phyloP scores from a whole-genome alignment of 2,797 vertebrate species.

The Danionella dracula region DNA sequence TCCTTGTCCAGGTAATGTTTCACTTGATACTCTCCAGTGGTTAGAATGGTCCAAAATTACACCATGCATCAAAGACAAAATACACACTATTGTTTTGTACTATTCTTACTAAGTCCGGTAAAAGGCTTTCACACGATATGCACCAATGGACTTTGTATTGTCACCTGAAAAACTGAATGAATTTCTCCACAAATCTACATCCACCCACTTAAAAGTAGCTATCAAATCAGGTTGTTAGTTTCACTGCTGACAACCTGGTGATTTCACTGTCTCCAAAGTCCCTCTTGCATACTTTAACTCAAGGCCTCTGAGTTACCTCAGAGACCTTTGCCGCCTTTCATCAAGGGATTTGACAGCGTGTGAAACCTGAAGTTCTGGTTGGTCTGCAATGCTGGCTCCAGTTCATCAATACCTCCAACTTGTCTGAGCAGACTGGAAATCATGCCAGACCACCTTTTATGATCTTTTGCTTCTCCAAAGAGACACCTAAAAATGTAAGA shows the following conservation, averaged over 20 bases:
- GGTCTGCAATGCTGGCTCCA: conserved; percentile 31
- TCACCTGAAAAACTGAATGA: not conserved
- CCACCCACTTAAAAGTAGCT: not conserved
- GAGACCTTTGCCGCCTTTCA: conserved; percentile 51
- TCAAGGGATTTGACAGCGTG: conserved; percentile 50
- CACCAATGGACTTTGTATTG: not conserved
- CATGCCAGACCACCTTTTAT: not conserved
- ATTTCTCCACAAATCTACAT: not conserved
- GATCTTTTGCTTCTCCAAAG: too few relatives aligned
- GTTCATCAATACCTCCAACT: not conserved
- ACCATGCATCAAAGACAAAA: not conserved
- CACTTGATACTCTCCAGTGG: conserved; percentile 39
- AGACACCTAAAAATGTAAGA: not conserved
- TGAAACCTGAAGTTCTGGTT: conserved; percentile 69
- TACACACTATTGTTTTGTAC: not conserved
- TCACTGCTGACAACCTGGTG: not conserved
- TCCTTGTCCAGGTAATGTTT: conserved; percentile 53
- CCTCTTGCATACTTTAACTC: not conserved
- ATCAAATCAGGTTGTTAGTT: not conserved
- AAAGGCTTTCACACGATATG: not conserved
- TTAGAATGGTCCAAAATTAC: conserved; percentile 3
- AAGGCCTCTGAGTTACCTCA: conserved; percentile 46
- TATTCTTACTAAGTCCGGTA: not conserved
- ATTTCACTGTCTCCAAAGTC: not conserved
- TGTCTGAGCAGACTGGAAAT: not conserved